Base-by-base conservation (phyloP, 2,888 invertebrate genomes). In the Lysandra bellargus region DNA sequence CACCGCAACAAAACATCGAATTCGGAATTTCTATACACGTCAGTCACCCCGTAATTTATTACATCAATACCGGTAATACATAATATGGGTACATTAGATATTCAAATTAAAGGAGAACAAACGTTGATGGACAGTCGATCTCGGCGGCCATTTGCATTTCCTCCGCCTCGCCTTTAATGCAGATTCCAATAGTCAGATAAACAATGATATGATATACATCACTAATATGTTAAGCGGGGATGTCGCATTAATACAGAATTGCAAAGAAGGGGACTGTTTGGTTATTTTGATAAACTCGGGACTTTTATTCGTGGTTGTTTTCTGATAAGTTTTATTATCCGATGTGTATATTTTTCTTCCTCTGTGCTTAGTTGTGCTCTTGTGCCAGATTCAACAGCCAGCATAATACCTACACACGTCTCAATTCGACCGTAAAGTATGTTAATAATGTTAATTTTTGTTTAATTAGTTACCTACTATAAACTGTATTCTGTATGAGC, bases 121-220 rank as follows among this genome's bases (percentile, higher is more conserved):
- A 86, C 85, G 84, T 87, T 93, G 93, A 93, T 92, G 92, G 93
- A 93, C 93, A 91, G 91, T 88, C 90, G 90, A 90, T 92, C 92
- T 89, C 89, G 89, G 87, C 86, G 85, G 83, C 83, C 79, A 93
- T 93, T 93, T 91, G 91, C 94, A 94, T 94, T 91, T 85, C 85
- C 85, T 82, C 84, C 89, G 89, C 88, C 81, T 86, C 88, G 90
- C 89, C 89, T 91, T 87, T 87, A 89, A 93, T 93, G 92, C 92
- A 92, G 92, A 92, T 92, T 87, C 85, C 85, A 83, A 87, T 86
- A 87, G 87, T 85, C 86, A 88, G 88, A 90, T 79, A 75, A 89
- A 87, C 86, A 84, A 82, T 85, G 84, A 83, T 82, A 84, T 84
- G 84, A 83, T 82, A 83, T 82, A 84, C 82, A 81, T 82, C 81